Evolutionary conservation across 64 coral and sea anemone species (phyloP), one percentile per base, ranked within the genome.

Genomic region (Stichodactyla helianthus): DNA sequence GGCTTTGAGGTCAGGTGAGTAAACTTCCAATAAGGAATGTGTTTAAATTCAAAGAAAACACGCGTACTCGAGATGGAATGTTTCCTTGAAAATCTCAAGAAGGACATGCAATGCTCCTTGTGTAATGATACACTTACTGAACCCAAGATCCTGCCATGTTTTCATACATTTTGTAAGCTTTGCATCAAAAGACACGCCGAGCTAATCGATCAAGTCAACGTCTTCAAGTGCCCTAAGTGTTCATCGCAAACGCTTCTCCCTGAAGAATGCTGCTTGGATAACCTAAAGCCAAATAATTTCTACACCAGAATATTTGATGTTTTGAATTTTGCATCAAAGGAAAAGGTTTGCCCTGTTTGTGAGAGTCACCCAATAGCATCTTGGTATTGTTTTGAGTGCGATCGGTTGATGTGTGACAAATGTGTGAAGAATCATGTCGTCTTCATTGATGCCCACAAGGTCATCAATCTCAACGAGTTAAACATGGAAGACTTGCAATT

Each of bases 81-180:
- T 0, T 15, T 55, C 22, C 7, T 62, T 61, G 25, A n/a, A 4
- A 17, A 19, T 26, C 52, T 19, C 7, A 85, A 27, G 25, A 85
- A 59, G 6, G 6, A 77, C 22, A 22, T 77, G 0, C n/a, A 77
- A 6, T 77, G 71, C 4, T 77, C 31, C 6, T 44, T 77, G 31
- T 77, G 71, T 44, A 77, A 77, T 77, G 71, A 77, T 23, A 77
- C 71, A 44, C 7, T 77, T 7, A 27, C n/a, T 44, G 71, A 77
- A 77, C 71, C 71, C 6, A 77, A 77, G 71, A 10, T 77, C 7
- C 12, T 77, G 5, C 2, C 7, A 44, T 77, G 71, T 14, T 77
- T 77, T 20, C 71, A 77, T 23, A 77, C 71, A 77, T 77, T 77
- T 77, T 77, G 71, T 77, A 77, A 77, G 71, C 71, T 20, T 77